Evolutionary conservation across 1,140 invertebrate species (phyloP).

Genomic region (Venturia canescens): DNA sequence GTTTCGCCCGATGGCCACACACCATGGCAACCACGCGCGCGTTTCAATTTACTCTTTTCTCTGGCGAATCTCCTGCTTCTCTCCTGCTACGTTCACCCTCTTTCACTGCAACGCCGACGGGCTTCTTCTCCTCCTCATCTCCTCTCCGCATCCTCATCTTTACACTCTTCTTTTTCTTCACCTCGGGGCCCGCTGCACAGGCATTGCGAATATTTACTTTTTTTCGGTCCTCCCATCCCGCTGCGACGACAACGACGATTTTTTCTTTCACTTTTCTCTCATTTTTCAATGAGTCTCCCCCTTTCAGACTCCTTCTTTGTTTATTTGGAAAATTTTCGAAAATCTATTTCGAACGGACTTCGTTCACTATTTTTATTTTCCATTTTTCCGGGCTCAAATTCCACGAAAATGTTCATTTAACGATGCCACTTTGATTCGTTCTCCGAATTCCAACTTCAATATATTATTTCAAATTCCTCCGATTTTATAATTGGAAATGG

Average conservation of each 20-base stretch:
- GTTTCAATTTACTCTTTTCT: constrained; percentile 58
- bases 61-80: constrained; percentile 62
- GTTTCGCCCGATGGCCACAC: constrained; percentile 55
- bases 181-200: background rate
- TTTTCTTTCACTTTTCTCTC: background rate
- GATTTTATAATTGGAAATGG: too few species aligned
- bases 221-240: background rate
- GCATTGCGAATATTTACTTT: background rate
- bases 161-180: constrained; percentile 31
- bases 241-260: background rate
- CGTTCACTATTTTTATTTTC: too few species aligned
- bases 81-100: constrained; percentile 42
- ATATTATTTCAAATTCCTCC: too few species aligned
- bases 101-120: constrained; percentile 15
- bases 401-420: too few species aligned
- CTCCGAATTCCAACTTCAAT: too few species aligned
- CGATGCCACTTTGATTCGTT: too few species aligned
- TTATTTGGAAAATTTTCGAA: too few species aligned
- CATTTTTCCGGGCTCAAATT: too few species aligned
- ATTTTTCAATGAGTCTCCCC: background rate
- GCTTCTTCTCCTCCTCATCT: constrained; percentile 35
- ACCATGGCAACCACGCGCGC: constrained; percentile 41
- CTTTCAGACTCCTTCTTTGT: background rate
- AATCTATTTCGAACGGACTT: too few species aligned
- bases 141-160: constrained; percentile 22